Base-by-base conservation (phyloP, 64 coral and sea anemone genomes). In the Montipora foliosa region DNA sequence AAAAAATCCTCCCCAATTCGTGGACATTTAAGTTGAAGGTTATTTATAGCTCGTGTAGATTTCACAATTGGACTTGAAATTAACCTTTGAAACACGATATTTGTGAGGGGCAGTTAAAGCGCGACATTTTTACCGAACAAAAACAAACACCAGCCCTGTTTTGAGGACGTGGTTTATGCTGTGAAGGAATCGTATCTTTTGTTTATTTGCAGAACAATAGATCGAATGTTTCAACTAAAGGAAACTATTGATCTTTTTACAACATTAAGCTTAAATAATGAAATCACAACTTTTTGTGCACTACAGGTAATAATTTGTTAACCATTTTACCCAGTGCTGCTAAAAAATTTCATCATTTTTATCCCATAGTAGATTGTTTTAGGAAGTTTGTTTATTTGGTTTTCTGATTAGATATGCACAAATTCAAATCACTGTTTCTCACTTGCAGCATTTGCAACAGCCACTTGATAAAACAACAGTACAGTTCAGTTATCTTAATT, bases 141-240 rank as follows among this genome's bases (percentile, higher is more conserved):
- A 15, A 45, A 76, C 2, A 45, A 76, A 44, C 74, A 9, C 74
- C 6, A 25, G 3, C 44, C 0, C 22, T n/a, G 11, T 76, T 78
- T 78, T 48, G 15, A 49, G 49, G 45, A 14, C 49, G 75, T 49
- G 44, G 75, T 78, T 2, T 9, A 17, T 78, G 6, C 45, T 71
- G 47, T 50, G 47, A 78, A 49, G 76, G 76, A 78, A 49, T 49
- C 45, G n/a, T 78, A 49, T 76, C 74, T 16, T 76, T 76, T 78
- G 76, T 78, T 78, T 76, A 76, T 76, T 45, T 78, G 15, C 5
- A 29, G 44, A 78, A 78, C 76, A 78, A 47, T 49, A 29, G 15
- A 78, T 78, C 47, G 46, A 29, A 49, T 49, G 5, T 78, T 48
- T 49, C 44, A 78, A 16, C 76, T 48, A 4, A 46, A 78, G 45